Evolutionary conservation across 2,888 invertebrate species (phyloP).

Genomic region (Metopia argyrocephala): DNA sequence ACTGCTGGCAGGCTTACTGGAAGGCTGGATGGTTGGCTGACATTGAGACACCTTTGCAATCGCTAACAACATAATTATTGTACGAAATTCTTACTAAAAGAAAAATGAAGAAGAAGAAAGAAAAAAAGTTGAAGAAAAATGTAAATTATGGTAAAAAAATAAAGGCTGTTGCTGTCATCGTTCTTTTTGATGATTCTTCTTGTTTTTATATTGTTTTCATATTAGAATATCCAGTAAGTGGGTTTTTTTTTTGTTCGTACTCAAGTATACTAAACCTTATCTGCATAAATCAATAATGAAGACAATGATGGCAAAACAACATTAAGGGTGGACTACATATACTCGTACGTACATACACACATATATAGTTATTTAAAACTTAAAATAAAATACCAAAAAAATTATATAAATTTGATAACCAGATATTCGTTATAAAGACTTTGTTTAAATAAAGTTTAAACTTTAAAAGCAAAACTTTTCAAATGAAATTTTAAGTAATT

Average conservation of each 20-base stretch:
- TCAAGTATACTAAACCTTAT: conserved; percentile 70
- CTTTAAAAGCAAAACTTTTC: no score
- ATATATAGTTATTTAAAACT: no score
- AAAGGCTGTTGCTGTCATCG: background rate
- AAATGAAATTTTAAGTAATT: no score
- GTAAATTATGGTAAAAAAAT: background rate
- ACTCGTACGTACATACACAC: no score
- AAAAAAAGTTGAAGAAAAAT: conserved; percentile 26
- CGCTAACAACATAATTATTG: conserved; percentile 46
- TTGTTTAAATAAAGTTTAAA: no score
- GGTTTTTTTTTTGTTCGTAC: conserved; percentile 27
- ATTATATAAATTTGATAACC: no score
- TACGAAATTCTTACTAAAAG: background rate
- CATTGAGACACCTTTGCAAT: conserved; percentile 44
- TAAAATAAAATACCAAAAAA: no score
- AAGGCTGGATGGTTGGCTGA: conserved; percentile 22
- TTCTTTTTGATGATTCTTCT: background rate
- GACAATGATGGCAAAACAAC: background rate
- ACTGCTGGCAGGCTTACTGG: background rate
- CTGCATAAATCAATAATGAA: conserved; percentile 76
- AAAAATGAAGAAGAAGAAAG: conserved; percentile 4
- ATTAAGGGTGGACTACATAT: background rate
- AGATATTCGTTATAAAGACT: no score
- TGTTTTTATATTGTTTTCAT: conserved; percentile 1
- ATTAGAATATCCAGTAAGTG: conserved; percentile 22